phyloP scores from a whole-genome alignment of 1,140 invertebrate genomes.

The Eumaeus atala region DNA sequence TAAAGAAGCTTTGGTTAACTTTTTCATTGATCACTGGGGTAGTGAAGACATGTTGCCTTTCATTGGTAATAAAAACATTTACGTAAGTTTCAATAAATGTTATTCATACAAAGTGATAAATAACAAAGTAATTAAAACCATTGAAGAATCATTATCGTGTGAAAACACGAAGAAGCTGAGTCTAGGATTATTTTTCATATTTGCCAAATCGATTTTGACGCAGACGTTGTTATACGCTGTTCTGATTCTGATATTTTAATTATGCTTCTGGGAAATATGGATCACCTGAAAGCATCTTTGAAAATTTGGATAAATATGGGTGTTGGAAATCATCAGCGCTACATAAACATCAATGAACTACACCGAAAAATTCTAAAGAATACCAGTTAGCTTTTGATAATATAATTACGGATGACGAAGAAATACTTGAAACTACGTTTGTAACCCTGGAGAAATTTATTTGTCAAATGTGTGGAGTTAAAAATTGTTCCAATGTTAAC shows the following conservation, averaged over 20 bases:
- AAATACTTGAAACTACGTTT: slow-evolving; percentile 12
- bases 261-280: slow-evolving; percentile 34
- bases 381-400: slow-evolving; percentile 15
- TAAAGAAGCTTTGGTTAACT: too few species aligned
- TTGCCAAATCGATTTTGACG: slow-evolving; percentile 28
- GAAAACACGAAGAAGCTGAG: slow-evolving; percentile 42
- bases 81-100: background rate
- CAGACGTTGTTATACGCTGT: slow-evolving; percentile 25
- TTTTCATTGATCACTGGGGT: too few species aligned
- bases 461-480: slow-evolving; percentile 21
- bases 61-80: slow-evolving; percentile 4
- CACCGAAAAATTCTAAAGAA: slow-evolving; percentile 20
- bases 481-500: slow-evolving; percentile 19
- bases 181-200: slow-evolving; percentile 39
- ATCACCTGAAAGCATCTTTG: slow-evolving; percentile 18
- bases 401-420: slow-evolving; percentile 16
- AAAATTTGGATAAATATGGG: slow-evolving; percentile 25
- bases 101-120: slow-evolving; percentile 8
- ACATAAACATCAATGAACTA: slow-evolving; percentile 22
- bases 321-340: slow-evolving; percentile 21
- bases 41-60: background rate
- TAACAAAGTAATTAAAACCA: slow-evolving; percentile 22
- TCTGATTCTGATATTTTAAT: slow-evolving; percentile 32
- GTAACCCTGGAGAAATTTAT: slow-evolving; percentile 14
- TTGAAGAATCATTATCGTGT: slow-evolving; percentile 19